Conservation (phyloP, 2,113 vertebrate species). For the Parotia lawesii region DNA sequence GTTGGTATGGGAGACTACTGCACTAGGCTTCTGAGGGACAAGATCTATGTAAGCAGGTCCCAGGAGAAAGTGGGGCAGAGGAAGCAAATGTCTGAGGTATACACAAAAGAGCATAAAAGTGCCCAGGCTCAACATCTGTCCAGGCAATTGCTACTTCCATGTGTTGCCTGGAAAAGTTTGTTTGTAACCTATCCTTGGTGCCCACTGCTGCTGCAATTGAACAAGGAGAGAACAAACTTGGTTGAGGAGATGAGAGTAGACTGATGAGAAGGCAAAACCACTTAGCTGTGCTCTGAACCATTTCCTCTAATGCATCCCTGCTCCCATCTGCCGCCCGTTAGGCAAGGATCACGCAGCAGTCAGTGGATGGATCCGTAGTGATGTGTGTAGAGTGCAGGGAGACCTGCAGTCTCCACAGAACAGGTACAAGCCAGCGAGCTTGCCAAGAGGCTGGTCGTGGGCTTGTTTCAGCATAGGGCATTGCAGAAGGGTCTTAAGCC, state of each 20-base stretch:
- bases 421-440: not conserved
- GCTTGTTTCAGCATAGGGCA: not conserved
- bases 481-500: not conserved
- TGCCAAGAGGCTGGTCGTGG: not conserved
- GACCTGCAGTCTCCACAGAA: not conserved
- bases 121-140: not conserved
- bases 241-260: not conserved
- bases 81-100: not conserved
- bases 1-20: not conserved
- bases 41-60: not conserved
- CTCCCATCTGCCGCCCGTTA: not conserved
- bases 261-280: not conserved
- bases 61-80: not conserved
- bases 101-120: not conserved
- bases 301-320: not conserved
- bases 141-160: not conserved
- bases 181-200: not conserved
- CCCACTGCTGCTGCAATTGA: not conserved
- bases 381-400: not conserved
- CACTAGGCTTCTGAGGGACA: not conserved
- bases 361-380: accelerated
- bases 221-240: not conserved
- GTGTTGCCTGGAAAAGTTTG: not conserved
- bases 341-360: not conserved
- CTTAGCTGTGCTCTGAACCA: not conserved